A percentile compares a stretch with the other conserved stretches of the same genome.
Conservation (phyloP, 2,113 vertebrate species). For the Microcebus murinus region DNA sequence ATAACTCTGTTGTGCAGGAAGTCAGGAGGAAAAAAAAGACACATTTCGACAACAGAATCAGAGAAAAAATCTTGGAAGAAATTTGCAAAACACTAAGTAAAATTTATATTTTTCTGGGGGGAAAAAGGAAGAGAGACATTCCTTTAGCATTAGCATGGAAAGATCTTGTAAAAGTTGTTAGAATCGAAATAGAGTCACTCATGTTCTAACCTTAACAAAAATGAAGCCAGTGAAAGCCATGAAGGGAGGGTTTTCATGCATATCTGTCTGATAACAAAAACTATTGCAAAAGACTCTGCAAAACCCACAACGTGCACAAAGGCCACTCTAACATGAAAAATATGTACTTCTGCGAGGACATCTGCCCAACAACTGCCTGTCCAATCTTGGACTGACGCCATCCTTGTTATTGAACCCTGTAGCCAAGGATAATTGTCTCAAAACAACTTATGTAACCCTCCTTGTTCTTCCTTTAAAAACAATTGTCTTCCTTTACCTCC, state of each 20-base stretch:
- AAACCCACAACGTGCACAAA: neutral
- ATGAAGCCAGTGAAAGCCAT: neutral
- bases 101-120: neutral
- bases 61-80: neutral
- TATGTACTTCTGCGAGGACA: neutral
- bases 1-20: neutral
- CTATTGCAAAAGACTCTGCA: neutral
- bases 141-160: neutral
- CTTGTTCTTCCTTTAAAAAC: neutral
- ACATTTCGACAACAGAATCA: neutral
- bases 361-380: neutral
- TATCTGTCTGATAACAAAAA: neutral
- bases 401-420: neutral
- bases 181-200: neutral
- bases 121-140: neutral
- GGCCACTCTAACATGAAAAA: neutral
- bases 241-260: neutral
- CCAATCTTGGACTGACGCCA: neutral
- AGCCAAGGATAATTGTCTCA: neutral
- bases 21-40: neutral
- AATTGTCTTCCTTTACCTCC: neutral
- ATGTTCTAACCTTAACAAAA: neutral
- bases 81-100: neutral
- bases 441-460: neutral
- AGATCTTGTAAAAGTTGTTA: neutral